Evolutionary conservation across 2,113 vertebrate genomes (phyloP), one percentile per base, ranked within the genome.

Genomic region (Lampris megalopsis): DNA sequence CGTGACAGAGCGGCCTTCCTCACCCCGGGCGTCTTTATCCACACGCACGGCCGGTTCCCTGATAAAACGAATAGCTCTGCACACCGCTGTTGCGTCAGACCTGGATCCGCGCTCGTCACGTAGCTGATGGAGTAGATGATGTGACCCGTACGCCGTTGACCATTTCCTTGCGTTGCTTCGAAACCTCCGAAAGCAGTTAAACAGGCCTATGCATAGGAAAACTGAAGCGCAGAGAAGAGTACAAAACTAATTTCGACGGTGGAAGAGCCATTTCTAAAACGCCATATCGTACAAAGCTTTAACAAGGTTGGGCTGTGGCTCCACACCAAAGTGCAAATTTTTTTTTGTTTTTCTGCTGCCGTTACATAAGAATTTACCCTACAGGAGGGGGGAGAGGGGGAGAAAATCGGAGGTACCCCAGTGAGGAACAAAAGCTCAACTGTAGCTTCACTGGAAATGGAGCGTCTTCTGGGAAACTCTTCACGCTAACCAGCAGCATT

Each of bases 401-500:
- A 24, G 48, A 5, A 2, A 9, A n/a, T 37, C 45, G 45, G 5
- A 80, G 36, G 11, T 35, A 80, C 35, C 43, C 62, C 36, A 10
- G 9, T 0, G 62, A 9, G 9, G n/a, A 77, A 63, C 48, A 0
- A 54, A 47, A 71, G 42, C 63, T 65, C 56, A 38, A 65, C 52
- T 60, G 6, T 61, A 63, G 40, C 60, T 67, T 1, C 3, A 73
- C n/a, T n/a, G 38, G 49, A 59, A 53, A 61, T 24, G 73, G 73
- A 50, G 60, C 59, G 80, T 73, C 40, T 71, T 60, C 43, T 61
- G 64, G 85, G 69, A 82, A 64, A 68, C 43, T 57, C 69, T 89
- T 24, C 24, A 24, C 24, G 88, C 87, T 86, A 91, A 89, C 92
- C 91, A 91, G 92, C 87, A 91, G 92, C 91, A 82, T 90, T 77